phyloP scores from a whole-genome alignment of 1,140 invertebrate genomes.

The Periplaneta americana region DNA sequence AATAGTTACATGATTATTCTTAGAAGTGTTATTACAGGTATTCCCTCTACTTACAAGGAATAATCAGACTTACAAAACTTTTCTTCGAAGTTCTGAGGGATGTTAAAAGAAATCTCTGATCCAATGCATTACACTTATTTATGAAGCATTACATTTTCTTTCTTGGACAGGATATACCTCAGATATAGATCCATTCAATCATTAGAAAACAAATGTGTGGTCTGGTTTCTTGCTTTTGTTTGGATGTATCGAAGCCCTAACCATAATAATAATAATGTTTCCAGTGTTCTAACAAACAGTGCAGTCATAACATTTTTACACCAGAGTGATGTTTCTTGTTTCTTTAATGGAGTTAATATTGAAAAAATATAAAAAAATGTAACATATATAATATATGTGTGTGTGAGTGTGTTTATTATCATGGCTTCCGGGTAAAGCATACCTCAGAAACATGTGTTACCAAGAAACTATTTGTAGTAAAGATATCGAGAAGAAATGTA shows the following conservation, averaged over 20 bases:
- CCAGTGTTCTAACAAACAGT: neutral
- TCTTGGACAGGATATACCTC: neutral
- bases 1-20: neutral
- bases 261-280: neutral
- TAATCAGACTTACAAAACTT: neutral
- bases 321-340: neutral
- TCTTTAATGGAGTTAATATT: neutral
- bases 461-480: neutral
- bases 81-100: neutral
- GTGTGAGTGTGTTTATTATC: neutral
- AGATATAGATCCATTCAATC: neutral
- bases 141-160: neutral
- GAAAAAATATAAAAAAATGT: too few relatives aligned
- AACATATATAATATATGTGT: conserved; percentile 1
- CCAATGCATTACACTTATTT: neutral
- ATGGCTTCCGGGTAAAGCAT: conserved; percentile 4
- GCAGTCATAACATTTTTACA: neutral
- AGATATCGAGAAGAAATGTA: neutral
- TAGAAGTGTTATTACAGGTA: neutral
- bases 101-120: neutral
- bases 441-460: conserved; percentile 1
- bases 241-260: neutral
- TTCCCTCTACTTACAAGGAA: neutral
- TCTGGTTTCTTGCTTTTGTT: neutral
- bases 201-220: neutral